Evolutionary conservation across 2,113 vertebrate genomes (phyloP).

Genomic region (Cairina moschata): DNA sequence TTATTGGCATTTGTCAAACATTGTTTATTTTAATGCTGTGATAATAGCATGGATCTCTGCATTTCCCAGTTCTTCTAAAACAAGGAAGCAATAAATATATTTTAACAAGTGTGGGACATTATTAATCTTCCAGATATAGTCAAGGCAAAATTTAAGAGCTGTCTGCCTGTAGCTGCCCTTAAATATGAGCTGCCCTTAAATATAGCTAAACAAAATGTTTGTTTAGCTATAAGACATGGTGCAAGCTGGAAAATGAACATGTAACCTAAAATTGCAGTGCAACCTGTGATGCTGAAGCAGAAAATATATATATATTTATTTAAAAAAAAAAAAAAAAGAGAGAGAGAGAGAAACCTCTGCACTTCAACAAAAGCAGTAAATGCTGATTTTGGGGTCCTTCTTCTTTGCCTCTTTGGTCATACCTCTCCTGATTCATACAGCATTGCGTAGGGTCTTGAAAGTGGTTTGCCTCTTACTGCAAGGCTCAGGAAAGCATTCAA

Average conservation of each 20-base stretch:
- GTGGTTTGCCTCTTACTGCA: not conserved
- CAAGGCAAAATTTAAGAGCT: not conserved
- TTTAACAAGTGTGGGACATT: not conserved
- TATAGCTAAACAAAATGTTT: not conserved
- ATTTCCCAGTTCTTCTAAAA: not conserved
- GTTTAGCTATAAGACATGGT: not conserved
- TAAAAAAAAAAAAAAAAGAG: too few relatives aligned
- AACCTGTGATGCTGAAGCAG: not conserved
- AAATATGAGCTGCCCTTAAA: not conserved
- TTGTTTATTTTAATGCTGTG: not conserved
- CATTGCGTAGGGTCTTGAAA: not conserved
- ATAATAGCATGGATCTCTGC: not conserved
- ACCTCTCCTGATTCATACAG: not conserved
- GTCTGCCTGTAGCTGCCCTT: not conserved
- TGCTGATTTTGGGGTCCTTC: not conserved
- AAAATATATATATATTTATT: not conserved
- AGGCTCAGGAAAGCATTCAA: not conserved
- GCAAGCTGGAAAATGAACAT: not conserved
- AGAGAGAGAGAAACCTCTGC: not conserved
- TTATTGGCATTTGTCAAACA: not conserved
- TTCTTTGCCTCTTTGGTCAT: not conserved
- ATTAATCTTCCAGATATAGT: not conserved
- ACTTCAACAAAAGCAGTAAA: not conserved
- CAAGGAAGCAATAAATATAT: not conserved
- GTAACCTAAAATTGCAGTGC: not conserved